Conservation (phyloP, 2,113 vertebrate genomes). For the Peromyscus californicus region DNA sequence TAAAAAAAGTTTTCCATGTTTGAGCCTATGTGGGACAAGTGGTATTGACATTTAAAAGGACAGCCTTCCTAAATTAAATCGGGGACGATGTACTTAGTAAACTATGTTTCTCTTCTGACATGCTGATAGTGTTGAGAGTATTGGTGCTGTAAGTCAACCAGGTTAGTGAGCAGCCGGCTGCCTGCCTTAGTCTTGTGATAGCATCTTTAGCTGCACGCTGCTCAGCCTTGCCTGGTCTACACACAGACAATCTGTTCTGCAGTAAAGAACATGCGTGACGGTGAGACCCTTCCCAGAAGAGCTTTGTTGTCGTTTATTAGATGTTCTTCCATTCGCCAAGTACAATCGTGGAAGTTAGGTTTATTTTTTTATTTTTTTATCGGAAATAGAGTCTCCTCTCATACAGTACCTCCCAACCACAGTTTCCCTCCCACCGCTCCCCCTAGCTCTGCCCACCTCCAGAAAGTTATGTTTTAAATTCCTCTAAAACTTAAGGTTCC, state of each 20-base stretch:
- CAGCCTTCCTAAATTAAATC: slow-evolving; percentile 16
- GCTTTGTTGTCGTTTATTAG: background rate
- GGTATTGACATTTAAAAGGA: slow-evolving; percentile 4
- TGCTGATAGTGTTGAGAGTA: background rate
- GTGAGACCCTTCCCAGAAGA: background rate
- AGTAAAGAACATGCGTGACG: background rate
- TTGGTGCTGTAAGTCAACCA: background rate
- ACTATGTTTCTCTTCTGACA: background rate
- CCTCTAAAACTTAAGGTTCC: background rate
- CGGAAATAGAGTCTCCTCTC: background rate
- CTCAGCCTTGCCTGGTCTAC: background rate
- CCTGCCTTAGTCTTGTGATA: background rate
- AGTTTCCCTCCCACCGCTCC: background rate
- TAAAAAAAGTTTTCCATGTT: slow-evolving; percentile 4
- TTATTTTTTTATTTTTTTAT: background rate
- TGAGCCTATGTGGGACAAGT: background rate
- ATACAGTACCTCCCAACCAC: background rate
- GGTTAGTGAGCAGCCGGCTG: background rate
- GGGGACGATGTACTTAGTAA: background rate
- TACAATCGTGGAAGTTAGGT: background rate
- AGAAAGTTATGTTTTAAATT: background rate
- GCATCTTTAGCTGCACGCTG: background rate
- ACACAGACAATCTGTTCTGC: background rate
- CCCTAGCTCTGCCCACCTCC: background rate
- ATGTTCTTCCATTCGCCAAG: background rate